Conservation (phyloP, 2,113 vertebrate species). For the Oreotrochilus melanogaster region DNA sequence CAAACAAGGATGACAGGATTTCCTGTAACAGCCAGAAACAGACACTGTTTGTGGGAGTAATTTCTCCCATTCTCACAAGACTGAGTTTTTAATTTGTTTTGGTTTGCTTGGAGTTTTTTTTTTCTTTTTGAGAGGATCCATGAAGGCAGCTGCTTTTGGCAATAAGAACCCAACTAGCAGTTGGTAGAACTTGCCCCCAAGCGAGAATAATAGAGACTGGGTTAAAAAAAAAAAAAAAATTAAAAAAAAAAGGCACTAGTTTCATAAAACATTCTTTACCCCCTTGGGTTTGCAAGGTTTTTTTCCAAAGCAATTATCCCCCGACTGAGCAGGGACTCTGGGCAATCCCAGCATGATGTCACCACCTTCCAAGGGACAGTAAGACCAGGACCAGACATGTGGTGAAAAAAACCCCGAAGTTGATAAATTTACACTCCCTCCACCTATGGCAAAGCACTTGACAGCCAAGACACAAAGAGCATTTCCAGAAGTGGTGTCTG, state of each 20-base stretch:
- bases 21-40: not conserved
- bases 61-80: not conserved
- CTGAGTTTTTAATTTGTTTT: not conserved
- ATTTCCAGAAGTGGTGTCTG: not conserved
- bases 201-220: not conserved
- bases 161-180: not conserved
- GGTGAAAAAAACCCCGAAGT: not conserved
- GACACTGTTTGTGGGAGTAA: accelerated
- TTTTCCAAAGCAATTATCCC: not conserved
- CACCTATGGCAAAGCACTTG: not conserved
- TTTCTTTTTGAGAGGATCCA: not conserved
- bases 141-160: not conserved
- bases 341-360: not conserved
- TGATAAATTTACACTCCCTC: not conserved
- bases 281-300: not conserved
- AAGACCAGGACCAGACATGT: not conserved
- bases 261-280: not conserved
- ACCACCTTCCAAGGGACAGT: not conserved
- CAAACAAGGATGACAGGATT: not conserved
- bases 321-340: not conserved
- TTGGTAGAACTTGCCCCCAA: not conserved
- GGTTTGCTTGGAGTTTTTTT: too few species aligned
- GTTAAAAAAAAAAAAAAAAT: not conserved
- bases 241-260: not conserved
- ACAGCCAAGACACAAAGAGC: not conserved